Evolutionary conservation across 1,140 invertebrate species (phyloP), one percentile per base, ranked within the genome.

Genomic region (Temnothorax longispinosus): DNA sequence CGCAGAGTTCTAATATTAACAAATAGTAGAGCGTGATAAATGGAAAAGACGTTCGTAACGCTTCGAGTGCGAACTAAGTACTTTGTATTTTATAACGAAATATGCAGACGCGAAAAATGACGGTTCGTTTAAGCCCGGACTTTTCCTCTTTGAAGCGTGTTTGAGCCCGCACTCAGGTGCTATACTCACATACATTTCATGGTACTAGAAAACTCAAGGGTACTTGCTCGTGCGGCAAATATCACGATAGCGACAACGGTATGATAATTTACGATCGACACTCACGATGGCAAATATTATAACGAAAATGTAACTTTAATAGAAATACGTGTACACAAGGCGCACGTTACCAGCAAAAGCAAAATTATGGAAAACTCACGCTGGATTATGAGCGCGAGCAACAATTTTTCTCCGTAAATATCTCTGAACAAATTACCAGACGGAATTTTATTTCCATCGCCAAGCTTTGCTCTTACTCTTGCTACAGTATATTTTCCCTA

Each of bases 81-180:
- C 52, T 84, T 38, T 75, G 41, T 84, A 74, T 50, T 74, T 82
- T 47, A 82, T 74, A 84, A 74, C 54, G n/a, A 84, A 75, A 13
- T 74, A 58, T 15, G 67, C 67, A 62, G 32, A 84, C 80, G 69
- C 80, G 69, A 84, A 84, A 84, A 84, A 84, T 50, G 44, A 62
- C 54, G 27, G 47, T 21, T 32, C 52, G 67, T 18, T 74, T 50
- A 72, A 72, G 65, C 35, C 60, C 11, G 3, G 18, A 56, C 27
- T 38, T 60, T 75, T 60, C 2, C 80, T 74, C 56, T 84, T 84
- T 84, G 69, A 84, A 71, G 56, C 32, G 52, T 27, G 41, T 84
- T 84, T 84, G 69, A 84, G 69, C 3, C 3, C 32, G 32, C 44
- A n/a, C 44, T 84, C 80, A 74, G 27, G 80, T 56, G 54, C 18